Base-by-base conservation (phyloP, 2,888 invertebrate genomes). In the Campoplex nolae region DNA sequence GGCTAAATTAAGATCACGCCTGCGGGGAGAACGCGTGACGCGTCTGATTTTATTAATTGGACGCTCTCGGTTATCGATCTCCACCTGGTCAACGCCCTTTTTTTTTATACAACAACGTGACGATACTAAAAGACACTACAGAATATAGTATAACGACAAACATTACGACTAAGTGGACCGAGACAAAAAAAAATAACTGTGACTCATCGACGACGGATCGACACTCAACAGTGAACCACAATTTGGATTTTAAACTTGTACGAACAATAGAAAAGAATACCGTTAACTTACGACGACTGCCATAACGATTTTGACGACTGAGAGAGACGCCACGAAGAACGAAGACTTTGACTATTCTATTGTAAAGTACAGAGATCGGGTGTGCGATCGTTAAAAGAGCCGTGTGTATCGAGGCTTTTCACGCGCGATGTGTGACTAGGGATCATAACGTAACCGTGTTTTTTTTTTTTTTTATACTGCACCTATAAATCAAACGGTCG, bases 281-380 rank as follows among this genome's bases (percentile, higher is more conserved):
- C 51, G 76, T 62, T 62, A 62, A 32, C 62, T 62, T 32, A 62
- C 62, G 32, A 62, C 32, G 62, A 62, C 62, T 32, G 32, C 16
- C 62, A 58, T 58, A 74, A 88, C 68, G 80, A 88, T 3, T 28
- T 13, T 70, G 83, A 87, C 56, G 88, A 89, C 71, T 75, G 85
- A 62, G 74, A 81, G 58, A 78, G 71, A 82, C 81, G 70, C 78
- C 48, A 77, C 70, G 77, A 71, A 67, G 45, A 28, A 81, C 68
- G 45, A 75, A 84, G 68, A 88, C 80, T 81, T 67, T 28, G 51
- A 87, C 78, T 84, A 32, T 73, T 76, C 11, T 18, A 70, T 18
- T 75, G 42, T 67, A 45, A 70, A 71, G 42, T 71, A 79, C 75
- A 74, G 70, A 83, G 42, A 83, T 83, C 80, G 79, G 75, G 79